Conservation (phyloP, 2,888 invertebrate species). For the Tromatobia lineatoria region DNA sequence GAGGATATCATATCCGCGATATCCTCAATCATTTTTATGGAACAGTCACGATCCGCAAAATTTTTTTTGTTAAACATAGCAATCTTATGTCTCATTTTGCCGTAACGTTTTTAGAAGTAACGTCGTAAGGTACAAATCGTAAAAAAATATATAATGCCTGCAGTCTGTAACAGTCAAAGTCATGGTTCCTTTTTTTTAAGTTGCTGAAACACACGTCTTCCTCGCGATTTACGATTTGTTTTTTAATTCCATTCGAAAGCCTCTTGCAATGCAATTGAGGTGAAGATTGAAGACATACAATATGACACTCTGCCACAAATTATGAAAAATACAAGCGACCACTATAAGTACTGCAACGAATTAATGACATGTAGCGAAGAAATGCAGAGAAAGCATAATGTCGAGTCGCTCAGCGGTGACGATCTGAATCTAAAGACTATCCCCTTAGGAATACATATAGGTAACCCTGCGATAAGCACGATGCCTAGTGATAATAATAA, state of each 20-base stretch:
- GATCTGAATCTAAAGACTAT: not conserved
- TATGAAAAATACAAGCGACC: not conserved
- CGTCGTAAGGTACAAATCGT: no score
- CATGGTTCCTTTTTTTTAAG: not conserved
- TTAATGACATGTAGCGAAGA: not conserved
- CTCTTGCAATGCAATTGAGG: not conserved
- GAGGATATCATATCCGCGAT: not conserved
- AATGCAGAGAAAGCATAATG: not conserved
- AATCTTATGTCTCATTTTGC: not conserved
- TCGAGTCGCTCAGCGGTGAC: not conserved
- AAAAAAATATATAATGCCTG: no score
- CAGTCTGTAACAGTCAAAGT: not conserved
- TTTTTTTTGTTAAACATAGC: not conserved
- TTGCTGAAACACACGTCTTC: no score
- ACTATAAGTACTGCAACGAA: not conserved
- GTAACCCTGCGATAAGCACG: conserved; percentile 37
- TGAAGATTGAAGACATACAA: not conserved
- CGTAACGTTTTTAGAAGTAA: not conserved
- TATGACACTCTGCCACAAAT: not conserved
- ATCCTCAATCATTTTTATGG: not conserved
- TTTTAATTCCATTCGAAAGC: no score
- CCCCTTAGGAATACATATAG: not conserved
- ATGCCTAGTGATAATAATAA: conserved; percentile 67
- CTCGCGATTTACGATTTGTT: no score
- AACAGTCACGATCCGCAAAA: not conserved